These are phyloP conservation scores for Oscheius sp. DNA, from an alignment of 2,888 invertebrate genomes.

Conservation along the genomic window DNA sequence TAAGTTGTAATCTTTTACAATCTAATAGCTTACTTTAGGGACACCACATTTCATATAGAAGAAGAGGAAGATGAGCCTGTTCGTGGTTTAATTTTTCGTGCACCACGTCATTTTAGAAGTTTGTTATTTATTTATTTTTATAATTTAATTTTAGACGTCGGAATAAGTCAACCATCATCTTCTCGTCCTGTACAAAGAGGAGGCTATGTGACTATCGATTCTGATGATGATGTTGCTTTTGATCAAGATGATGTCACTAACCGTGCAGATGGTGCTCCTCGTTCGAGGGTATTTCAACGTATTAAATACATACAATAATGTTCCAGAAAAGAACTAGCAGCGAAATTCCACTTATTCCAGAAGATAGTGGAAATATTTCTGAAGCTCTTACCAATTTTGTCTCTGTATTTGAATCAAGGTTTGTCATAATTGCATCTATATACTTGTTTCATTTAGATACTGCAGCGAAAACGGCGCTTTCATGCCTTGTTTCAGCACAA, in stretches of 20 bases:
- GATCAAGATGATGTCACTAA: slow-evolving; percentile 5
- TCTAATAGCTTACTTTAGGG: too few relatives aligned
- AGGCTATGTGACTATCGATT: background rate
- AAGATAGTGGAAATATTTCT: slow-evolving; percentile 47
- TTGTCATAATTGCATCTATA: too few relatives aligned
- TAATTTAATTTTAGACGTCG: background rate
- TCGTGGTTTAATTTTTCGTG: background rate
- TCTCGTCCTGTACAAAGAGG: background rate
- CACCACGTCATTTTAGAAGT: background rate
- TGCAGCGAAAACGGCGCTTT: slow-evolving; percentile 28
- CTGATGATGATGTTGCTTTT: slow-evolving; percentile 15
- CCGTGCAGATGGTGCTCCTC: slow-evolving; percentile 5
- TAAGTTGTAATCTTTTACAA: too few relatives aligned
- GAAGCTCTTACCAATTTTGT: slow-evolving; percentile 66
- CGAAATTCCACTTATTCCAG: slow-evolving; percentile 61
- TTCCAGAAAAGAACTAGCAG: slow-evolving; percentile 20
- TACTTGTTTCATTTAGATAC: background rate
- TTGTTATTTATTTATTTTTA: background rate
- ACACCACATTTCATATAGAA: too few relatives aligned
- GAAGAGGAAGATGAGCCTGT: background rate
- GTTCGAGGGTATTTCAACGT: background rate
- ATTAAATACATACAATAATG: background rate
- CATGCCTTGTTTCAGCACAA: slow-evolving; percentile 46
- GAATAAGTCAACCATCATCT: background rate
- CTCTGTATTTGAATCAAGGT: slow-evolving; percentile 61